A percentile compares a stretch with the other conserved stretches of the same genome.
Conservation (phyloP, 1,140 invertebrate species). For the Tetragnatha versicolor region DNA sequence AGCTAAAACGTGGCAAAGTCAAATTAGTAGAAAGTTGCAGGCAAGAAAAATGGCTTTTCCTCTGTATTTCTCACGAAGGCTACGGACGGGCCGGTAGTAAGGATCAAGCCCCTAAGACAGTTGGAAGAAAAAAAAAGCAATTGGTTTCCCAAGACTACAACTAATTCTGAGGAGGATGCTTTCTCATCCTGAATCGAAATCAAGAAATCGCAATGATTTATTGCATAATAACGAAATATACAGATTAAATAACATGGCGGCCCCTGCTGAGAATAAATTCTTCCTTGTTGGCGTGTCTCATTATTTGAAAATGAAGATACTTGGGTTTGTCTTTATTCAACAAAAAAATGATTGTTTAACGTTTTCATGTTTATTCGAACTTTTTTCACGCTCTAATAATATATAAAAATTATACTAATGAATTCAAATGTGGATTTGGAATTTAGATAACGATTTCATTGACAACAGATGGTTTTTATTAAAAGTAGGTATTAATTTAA, state of each 20-base stretch:
- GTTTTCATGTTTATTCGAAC: too few species aligned
- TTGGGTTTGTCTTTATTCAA: too few species aligned
- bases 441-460: too few species aligned
- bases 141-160: too few species aligned
- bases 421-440: too few species aligned
- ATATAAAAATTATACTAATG: too few species aligned
- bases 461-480: too few species aligned
- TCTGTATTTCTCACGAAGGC: conserved; percentile 2
- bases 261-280: background rate
- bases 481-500: too few species aligned
- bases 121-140: too few species aligned
- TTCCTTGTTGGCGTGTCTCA: background rate
- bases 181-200: conserved; percentile 23
- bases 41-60: background rate
- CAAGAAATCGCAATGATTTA: conserved; percentile 1
- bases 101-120: too few species aligned
- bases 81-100: background rate
- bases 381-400: too few species aligned
- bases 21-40: conserved; percentile 6
- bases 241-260: background rate
- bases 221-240: background rate
- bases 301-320: conserved; percentile 6
- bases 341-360: too few species aligned
- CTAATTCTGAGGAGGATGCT: background rate
- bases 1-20: background rate